A percentile compares a stretch with the other conserved stretches of the same genome.
These are phyloP conservation scores for Cladopsammia gracilis DNA, from an alignment of 64 coral and sea anemone genomes.

Conservation along the genomic window DNA sequence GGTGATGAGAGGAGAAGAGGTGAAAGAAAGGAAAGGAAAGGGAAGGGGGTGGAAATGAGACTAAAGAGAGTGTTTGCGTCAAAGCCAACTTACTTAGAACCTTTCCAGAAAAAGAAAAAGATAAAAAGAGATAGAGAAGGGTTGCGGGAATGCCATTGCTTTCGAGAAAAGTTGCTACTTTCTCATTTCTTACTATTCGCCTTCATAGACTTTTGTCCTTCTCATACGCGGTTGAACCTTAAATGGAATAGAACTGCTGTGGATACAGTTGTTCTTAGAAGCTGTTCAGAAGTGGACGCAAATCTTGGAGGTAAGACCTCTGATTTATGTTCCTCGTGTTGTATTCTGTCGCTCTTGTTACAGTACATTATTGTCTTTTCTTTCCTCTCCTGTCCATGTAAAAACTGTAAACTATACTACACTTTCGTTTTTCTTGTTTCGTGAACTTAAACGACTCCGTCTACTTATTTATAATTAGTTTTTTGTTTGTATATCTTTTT, in stretches of 20 bases:
- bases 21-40: too few relatives aligned
- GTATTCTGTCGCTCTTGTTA: too few relatives aligned
- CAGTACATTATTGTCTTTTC: neutral
- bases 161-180: neutral
- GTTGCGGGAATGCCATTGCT: too few relatives aligned
- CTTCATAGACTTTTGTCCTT: constrained; percentile 19
- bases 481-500: neutral
- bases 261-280: neutral
- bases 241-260: constrained; percentile 15
- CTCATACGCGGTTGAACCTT: neutral
- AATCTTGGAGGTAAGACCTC: neutral
- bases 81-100: too few relatives aligned
- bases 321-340: too few relatives aligned
- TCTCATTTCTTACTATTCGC: neutral
- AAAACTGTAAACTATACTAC: neutral
- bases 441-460: neutral
- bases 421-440: neutral
- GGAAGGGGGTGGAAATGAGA: too few relatives aligned
- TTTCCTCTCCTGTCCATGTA: neutral
- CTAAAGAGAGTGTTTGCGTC: too few relatives aligned
- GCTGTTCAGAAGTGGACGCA: constrained; percentile 23
- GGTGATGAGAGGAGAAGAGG: too few relatives aligned
- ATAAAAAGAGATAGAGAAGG: too few relatives aligned
- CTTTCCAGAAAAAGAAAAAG: too few relatives aligned
- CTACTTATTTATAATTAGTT: too few relatives aligned